A percentile compares a stretch with the other conserved stretches of the same genome.
These are phyloP conservation scores for Dromius quadrimaculatus DNA, from an alignment of 2,888 invertebrate genomes.

Conservation along the genomic window DNA sequence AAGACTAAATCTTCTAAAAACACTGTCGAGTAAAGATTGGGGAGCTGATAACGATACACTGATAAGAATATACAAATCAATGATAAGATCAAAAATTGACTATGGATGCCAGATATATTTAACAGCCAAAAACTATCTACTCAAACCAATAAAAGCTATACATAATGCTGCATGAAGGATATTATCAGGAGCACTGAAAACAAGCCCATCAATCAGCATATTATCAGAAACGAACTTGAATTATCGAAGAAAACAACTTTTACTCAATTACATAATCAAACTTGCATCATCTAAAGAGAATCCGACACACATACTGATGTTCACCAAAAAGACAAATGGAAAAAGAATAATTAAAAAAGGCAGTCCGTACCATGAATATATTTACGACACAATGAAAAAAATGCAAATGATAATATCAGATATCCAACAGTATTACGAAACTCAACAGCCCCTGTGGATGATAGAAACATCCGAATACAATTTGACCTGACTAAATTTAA, in stretches of 20 bases:
- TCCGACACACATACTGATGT: background rate
- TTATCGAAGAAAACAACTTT: background rate
- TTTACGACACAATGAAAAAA: background rate
- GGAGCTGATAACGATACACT: no score
- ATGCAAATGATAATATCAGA: background rate
- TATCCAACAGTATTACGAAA: background rate
- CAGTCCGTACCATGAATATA: background rate
- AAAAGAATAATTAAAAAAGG: background rate
- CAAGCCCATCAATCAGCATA: no score
- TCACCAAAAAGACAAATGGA: background rate
- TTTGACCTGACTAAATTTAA: background rate
- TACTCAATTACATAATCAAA: background rate
- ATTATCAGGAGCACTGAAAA: no score
- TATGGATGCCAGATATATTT: no score
- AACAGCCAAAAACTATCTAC: no score
- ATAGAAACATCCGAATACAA: background rate
- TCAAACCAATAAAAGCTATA: no score
- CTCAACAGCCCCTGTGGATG: background rate
- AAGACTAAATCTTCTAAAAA: no score
- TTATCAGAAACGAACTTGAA: background rate
- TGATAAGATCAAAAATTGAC: no score
- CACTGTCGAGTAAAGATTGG: no score
- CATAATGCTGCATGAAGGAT: no score
- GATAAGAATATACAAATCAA: no score
- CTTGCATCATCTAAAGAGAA: background rate